Evolutionary conservation across 2,888 invertebrate genomes (phyloP), one percentile per base, ranked within the genome.

Genomic region (Biston stratarius): DNA sequence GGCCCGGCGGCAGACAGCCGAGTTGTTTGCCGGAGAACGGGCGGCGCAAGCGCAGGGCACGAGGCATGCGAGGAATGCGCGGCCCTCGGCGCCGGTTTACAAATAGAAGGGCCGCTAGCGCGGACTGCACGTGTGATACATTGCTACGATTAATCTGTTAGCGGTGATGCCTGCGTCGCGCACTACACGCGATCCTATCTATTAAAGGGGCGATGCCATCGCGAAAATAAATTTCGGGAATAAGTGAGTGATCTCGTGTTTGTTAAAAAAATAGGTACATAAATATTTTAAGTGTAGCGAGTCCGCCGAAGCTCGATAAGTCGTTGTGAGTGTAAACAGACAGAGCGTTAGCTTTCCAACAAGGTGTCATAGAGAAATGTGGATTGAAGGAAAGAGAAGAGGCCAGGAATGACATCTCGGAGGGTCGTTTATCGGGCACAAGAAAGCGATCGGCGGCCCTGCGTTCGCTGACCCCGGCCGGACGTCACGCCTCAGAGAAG

Each of bases 51-150:
- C 84, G 83, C 84, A 85, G 85, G 85, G 89, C 90, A 83, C 87
- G 87, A 87, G 89, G 88, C 89, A 89, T 81, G 92, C 86, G 79
- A 82, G 91, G 93, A 92, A 93, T 93, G 93, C 85, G 86, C 86
- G 89, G 91, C 91, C 91, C 90, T 88, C 91, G 91, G 90, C 92
- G 92, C 92, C 92, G 88, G 91, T 90, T 92, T 91, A 93, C 93
- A 92, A 92, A 92, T 92, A 93, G 92, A 93, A 93, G 92, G 92
- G 90, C 91, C 90, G 86, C 89, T 86, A 88, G 87, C 83, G 83
- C 86, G 84, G 84, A 86, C 88, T 90, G 90, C 92, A 91, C 90
- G 91, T 91, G 91, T 91, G 87, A 91, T 90, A 88, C 89, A 90
- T 91, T 83, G 88, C 88, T 82, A 85, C 88, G 87, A 91, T 90